Evolutionary conservation across 2,113 vertebrate genomes (phyloP), one percentile per base, ranked within the genome.

Genomic region (Chaetorhynchus papuensis): DNA sequence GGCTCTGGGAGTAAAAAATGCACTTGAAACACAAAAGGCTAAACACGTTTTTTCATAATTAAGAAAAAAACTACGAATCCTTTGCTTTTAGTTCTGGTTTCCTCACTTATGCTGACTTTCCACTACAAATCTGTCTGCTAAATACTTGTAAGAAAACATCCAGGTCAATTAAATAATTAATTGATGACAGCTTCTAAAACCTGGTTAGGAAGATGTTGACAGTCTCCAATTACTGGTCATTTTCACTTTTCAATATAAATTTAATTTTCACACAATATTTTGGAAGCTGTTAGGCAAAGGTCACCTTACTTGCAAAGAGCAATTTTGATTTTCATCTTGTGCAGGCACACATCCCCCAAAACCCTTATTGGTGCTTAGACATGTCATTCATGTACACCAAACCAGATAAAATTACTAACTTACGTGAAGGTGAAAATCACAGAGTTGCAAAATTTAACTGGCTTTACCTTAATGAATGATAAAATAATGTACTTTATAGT

Each of bases 171-270:
- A 83, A 96, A 92, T 90, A 94, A 95, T 81, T 64, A 82, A 80
- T 30, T 77, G 83, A 87, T 65, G 42, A 85, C 75, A 96, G 61
- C 5, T 91, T 72, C 66, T 76, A 68, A 81, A 97, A 79, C 22
- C 70, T 63, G 23, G 6, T 56, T 68, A 80, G 66, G 31, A 96
- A 79, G 37, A 63, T 53, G 28, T n/a, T 52, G 75, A 64, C 71
- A 65, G 37, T 66, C 90, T 88, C n/a, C 53, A 78, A 59, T 76
- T 84, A 47, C 52, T 65, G 30, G 24, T 70, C 53, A 94, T 86
- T 87, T 97, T 94, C 91, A 97, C 91, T 83, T 89, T 63, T 87
- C 91, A 92, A 65, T 76, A 86, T 57, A 75, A 95, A 96, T 92
- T 69, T 90, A 92, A 94, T 97, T 96, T 97, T 70, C 50, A 95